Conservation (phyloP, 1,140 invertebrate genomes). For the Centruroides vittatus region DNA sequence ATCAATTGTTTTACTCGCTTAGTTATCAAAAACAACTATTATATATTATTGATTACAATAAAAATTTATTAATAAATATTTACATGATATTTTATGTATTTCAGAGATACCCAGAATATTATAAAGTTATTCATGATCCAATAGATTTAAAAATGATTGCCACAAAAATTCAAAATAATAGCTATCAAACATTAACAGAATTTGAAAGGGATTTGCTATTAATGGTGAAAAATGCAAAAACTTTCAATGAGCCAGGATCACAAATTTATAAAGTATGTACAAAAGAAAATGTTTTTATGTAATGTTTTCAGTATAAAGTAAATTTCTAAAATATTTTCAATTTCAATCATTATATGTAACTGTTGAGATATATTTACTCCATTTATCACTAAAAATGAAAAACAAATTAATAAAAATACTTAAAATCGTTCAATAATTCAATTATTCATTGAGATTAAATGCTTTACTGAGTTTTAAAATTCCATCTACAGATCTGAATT, state of each 20-base stretch:
- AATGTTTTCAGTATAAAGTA: too few species aligned
- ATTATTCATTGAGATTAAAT: too few species aligned
- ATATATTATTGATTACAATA: neutral
- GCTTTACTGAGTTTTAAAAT: too few species aligned
- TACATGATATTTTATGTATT: neutral
- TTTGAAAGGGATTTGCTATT: conserved; percentile 80
- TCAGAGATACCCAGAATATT: conserved; percentile 79
- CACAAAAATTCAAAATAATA: conserved; percentile 69
- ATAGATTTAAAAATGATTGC: conserved; percentile 91
- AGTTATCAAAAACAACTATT: neutral
- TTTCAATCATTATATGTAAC: too few species aligned
- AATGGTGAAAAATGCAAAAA: conserved; percentile 89
- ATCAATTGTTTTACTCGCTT: too few species aligned
- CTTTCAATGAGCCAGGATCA: conserved; percentile 92
- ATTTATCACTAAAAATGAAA: too few species aligned
- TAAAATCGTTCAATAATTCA: too few species aligned
- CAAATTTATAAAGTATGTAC: conserved; percentile 67
- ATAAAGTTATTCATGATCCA: conserved; percentile 84
- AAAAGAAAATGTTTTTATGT: neutral
- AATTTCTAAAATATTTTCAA: too few species aligned
- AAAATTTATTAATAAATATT: neutral
- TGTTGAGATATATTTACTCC: too few species aligned
- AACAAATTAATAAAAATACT: too few species aligned
- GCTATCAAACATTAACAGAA: conserved; percentile 57
- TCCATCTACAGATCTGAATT: too few species aligned